phyloP scores from a whole-genome alignment of 2,888 invertebrate genomes.

The Torymus auratus region DNA sequence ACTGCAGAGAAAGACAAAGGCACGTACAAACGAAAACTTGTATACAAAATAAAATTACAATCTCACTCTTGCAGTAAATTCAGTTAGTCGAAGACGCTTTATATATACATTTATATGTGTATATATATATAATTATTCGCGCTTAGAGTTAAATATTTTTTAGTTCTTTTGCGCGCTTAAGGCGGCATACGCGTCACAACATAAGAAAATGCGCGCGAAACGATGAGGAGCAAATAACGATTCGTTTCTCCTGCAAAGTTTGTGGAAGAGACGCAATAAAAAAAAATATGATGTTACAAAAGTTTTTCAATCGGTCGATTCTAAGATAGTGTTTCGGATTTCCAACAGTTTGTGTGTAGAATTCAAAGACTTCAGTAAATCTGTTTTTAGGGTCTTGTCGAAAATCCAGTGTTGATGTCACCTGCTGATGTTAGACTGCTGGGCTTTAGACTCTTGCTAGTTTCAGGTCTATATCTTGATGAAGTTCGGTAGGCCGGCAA shows the following conservation, averaged over 20 bases:
- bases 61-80: constrained; percentile 54
- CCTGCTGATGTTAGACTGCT: not conserved
- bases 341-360: not conserved
- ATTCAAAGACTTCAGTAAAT: not conserved
- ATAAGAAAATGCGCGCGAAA: too few species aligned
- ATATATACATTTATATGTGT: constrained; percentile 18
- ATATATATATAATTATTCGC: constrained; percentile 17
- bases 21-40: constrained; percentile 29
- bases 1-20: not conserved
- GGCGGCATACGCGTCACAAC: not conserved
- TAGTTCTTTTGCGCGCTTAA: not conserved
- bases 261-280: too few species aligned
- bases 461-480: constrained; percentile 71
- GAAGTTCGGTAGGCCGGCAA: constrained; percentile 74
- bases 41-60: constrained; percentile 54
- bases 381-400: not conserved
- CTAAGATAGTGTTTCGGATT: not conserved
- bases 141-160: not conserved
- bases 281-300: too few species aligned
- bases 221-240: too few species aligned
- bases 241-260: too few species aligned
- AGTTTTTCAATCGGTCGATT: not conserved
- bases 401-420: constrained; percentile 6
- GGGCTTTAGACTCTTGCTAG: constrained; percentile 28
- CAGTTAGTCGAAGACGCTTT: constrained; percentile 47